Base-by-base conservation (phyloP, 2,797 vertebrate species). In the Coregonus ussuriensis region DNA sequence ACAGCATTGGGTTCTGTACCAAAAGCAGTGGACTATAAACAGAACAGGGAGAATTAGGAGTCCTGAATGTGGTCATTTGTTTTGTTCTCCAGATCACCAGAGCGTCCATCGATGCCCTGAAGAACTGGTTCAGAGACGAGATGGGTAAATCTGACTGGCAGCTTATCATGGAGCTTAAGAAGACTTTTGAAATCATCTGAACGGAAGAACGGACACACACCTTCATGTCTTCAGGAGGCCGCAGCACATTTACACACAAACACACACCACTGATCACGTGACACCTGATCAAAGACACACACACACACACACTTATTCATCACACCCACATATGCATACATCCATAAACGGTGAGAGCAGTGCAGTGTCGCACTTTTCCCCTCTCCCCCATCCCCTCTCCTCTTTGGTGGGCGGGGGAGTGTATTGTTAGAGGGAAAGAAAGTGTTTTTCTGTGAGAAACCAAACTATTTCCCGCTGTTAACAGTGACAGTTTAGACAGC, bases 121-220 rank as follows among this genome's bases (percentile, higher is more conserved):
- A 99, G 92, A 97, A 97, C 94, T 99, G 97, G 98, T 99, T 99
- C 95, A 93, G 98, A 89, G 98, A 99, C 1, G 97, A 99, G 85
- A 99, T 99, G 97, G 93, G 94, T 93, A 99, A 98, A 83, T 91
- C 95, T 1, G 98, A 99, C 84, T 99, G 98, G 98, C 98, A 99
- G 93, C 96, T 99, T 82, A 98, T 99, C 89, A 95, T 99, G 93
- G 98, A 99, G 88, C 95, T 99, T 91, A 99, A 99, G 95, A 99
- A 98, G 91, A 97, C 97, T 73, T 99, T 99, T 85, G 97, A 99
- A 92, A 99, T 99, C 92, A 99, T 99, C 94, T 99, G 95, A 96
- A 75, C 76, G 0, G 77, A 56, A 33, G 66, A 71, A 75, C 35
- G 78, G 84, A 77, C 79, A 15, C 52, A 72, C 29, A 77, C 71